phyloP scores from a whole-genome alignment of 2,888 invertebrate genomes.

The Xylocampa areola region DNA sequence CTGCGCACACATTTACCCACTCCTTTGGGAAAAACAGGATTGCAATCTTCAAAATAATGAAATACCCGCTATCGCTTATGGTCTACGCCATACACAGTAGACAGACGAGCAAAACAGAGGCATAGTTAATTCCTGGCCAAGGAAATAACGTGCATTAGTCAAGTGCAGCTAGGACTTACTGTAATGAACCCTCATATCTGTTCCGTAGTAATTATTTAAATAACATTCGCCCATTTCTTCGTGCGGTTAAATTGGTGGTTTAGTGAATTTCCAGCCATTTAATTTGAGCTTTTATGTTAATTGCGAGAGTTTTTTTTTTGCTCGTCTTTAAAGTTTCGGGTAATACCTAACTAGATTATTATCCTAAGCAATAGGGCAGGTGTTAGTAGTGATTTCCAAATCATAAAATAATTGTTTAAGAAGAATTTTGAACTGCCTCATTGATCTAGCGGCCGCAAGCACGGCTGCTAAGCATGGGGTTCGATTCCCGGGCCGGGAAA shows the following conservation, averaged over 20 bases:
- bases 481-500: too few species aligned
- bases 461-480: too few species aligned
- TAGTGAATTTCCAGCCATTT: neutral
- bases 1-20: too few species aligned
- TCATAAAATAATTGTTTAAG: too few species aligned
- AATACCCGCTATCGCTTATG: constrained; percentile 36
- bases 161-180: constrained; percentile 68
- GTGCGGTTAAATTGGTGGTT: constrained; percentile 6
- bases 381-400: too few species aligned
- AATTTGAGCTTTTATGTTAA: neutral
- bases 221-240: constrained; percentile 30
- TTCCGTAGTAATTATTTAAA: constrained; percentile 60
- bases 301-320: neutral
- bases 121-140: constrained; percentile 80
- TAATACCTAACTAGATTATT: too few species aligned
- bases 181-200: constrained; percentile 72
- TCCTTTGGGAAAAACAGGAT: neutral
- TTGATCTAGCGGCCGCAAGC: too few species aligned
- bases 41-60: neutral
- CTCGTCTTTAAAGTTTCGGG: too few species aligned
- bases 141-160: constrained; percentile 86
- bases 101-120: constrained; percentile 75
- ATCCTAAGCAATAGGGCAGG: too few species aligned
- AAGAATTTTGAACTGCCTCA: too few species aligned
- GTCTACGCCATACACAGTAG: constrained; percentile 48